Evolutionary conservation across 2,888 invertebrate genomes (phyloP), one percentile per base, ranked within the genome.

Genomic region (Rhyacophila evoluta): DNA sequence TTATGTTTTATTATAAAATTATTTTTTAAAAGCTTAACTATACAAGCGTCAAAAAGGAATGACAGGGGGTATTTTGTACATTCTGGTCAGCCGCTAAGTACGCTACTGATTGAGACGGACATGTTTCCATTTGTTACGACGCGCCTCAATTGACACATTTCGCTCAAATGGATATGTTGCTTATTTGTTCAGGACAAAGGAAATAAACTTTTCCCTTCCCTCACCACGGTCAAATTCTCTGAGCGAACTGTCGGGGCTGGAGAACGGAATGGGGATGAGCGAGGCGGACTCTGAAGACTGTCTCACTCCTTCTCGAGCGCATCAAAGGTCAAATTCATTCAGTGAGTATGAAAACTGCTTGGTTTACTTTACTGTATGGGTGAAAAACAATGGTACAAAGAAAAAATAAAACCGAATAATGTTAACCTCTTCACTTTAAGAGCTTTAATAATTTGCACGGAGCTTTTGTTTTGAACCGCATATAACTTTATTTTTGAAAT

Each of bases 241-340:
- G 25, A 87, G 88, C 0, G 90, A 90, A 82, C 86, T 90, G 0
- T 28, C 85, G 87, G 81, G 79, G 78, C 19, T 89, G 82, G 87
- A 33, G 19, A 55, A 55, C 19, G 55, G 55, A 55, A 55, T 55
- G 19, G 55, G 55, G 8, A 19, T 55, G 72, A 82, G 81, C 19
- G 80, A 81, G 11, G 89, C 89, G 82, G 87, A 87, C 8, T 87
- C 86, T 84, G 88, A 88, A 74, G 85, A 89, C 1, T 87, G 87
- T 25, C 87, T 89, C 89, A 0, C 89, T 88, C 2, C 85, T 87
- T 70, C 87, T 88, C 4, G 84, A 87, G 75, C 88, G 73, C 89
- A 89, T 82, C 89, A 89, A 79, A 88, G 93, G 67, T 93, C 93
- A 15, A 92, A 93, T 84, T 93, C 93, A n/a, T 93, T 92, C 87